Percentiles rank a stretch among this genome's conserved stretches.
Evolutionary conservation across 2,113 vertebrate species (phyloP).

Genomic region (Siphamia tubifer): DNA sequence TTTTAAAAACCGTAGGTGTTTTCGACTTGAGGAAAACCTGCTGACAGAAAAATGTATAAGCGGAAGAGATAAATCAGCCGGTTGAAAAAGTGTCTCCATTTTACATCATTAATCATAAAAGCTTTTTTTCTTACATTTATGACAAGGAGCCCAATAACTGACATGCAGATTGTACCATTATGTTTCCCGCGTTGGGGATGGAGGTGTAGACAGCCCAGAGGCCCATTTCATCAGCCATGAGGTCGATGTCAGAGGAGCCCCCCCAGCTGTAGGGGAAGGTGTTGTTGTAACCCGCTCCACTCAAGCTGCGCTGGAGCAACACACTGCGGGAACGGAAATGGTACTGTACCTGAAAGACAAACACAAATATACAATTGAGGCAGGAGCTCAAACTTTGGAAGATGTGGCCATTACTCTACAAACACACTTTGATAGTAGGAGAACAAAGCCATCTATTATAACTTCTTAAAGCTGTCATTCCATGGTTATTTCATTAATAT

Average conservation of each 20-base stretch:
- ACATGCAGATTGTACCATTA: slow-evolving; percentile 53
- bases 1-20: not conserved
- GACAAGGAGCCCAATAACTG: too few species aligned
- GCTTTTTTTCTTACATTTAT: too few species aligned
- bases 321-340: slow-evolving; percentile 81
- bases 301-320: slow-evolving; percentile 81
- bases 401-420: too few species aligned
- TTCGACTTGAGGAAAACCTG: not conserved
- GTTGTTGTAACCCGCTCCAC: slow-evolving; percentile 87
- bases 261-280: slow-evolving; percentile 94
- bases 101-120: too few species aligned
- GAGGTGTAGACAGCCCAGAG: slow-evolving; percentile 94
- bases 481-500: too few species aligned
- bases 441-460: too few species aligned
- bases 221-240: slow-evolving; percentile 89
- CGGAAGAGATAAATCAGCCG: not conserved
- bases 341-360: slow-evolving; percentile 77
- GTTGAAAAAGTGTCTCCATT: not conserved
- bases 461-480: too few species aligned
- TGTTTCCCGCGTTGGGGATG: slow-evolving; percentile 77
- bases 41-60: not conserved
- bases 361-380: not conserved
- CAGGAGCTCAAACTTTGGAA: too few species aligned
- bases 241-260: slow-evolving; percentile 91
- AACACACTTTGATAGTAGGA: too few species aligned